Percentiles rank a stretch among this genome's conserved stretches.
These are phyloP conservation scores for Tenrec ecaudatus DNA, from an alignment of 2,113 vertebrate species.

Conservation along the genomic window DNA sequence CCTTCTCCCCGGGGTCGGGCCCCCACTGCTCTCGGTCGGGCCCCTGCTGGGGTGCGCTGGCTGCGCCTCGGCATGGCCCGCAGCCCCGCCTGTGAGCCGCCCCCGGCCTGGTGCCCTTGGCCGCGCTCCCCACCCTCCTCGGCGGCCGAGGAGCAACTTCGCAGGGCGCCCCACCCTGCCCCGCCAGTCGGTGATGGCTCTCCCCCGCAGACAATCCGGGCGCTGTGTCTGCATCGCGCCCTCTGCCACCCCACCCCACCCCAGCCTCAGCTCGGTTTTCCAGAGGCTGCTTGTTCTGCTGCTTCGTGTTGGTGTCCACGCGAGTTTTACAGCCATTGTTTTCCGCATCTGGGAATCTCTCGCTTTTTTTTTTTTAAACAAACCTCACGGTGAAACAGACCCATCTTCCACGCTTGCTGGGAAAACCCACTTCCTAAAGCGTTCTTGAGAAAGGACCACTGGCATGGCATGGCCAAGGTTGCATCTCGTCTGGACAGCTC, in stretches of 20 bases:
- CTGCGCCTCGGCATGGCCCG: no score
- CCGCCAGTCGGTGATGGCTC: constrained; percentile 46
- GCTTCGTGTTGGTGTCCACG: neutral
- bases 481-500: neutral
- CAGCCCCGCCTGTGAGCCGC: neutral
- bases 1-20: neutral
- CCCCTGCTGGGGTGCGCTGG: neutral
- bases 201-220: neutral
- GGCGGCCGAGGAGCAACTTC: neutral
- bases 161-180: neutral
- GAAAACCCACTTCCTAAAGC: neutral
- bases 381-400: neutral
- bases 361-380: neutral
- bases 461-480: neutral
- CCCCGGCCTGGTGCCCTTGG: accelerated
- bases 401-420: neutral
- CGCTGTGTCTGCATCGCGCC: neutral
- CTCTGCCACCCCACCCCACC: neutral
- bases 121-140: no score
- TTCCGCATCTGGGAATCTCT: neutral
- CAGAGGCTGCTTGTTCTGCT: neutral
- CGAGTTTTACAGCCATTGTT: neutral
- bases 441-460: neutral
- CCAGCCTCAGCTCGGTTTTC: neutral
- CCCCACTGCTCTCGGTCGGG: accelerated